phyloP scores from a whole-genome alignment of 2,797 vertebrate species.

The Coracias cyanogaster region DNA sequence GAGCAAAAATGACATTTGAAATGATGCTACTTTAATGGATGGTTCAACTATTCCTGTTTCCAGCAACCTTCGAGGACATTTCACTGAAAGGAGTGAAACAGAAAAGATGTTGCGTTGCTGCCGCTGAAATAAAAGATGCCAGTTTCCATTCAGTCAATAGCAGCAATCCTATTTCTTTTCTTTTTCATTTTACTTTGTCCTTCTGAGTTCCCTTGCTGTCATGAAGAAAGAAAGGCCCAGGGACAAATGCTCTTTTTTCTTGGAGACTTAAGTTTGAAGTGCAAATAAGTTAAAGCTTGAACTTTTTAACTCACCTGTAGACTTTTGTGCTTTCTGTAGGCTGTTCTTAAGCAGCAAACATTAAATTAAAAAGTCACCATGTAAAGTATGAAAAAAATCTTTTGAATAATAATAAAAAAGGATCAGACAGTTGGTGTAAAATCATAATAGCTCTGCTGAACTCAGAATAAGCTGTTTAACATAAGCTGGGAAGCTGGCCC shows the following conservation, averaged over 20 bases:
- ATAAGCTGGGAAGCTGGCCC: neutral
- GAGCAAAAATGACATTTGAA: neutral
- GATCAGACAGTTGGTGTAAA: neutral
- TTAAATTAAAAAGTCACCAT: neutral
- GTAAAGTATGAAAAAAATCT: neutral
- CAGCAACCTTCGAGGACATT: neutral
- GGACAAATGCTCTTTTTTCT: slow-evolving; percentile 19
- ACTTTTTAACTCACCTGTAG: neutral
- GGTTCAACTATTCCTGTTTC: neutral
- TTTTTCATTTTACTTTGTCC: slow-evolving; percentile 34
- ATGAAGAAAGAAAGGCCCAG: neutral
- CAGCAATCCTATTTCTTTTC: neutral
- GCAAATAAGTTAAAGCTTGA: neutral
- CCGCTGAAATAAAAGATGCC: slow-evolving; percentile 55
- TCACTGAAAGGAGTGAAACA: slow-evolving; percentile 10
- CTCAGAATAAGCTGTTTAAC: neutral
- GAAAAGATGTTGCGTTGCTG: slow-evolving; percentile 6
- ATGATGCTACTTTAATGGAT: neutral
- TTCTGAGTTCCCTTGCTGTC: slow-evolving; percentile 41
- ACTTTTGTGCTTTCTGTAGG: neutral
- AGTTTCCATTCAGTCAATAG: slow-evolving; percentile 16
- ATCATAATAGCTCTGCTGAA: neutral
- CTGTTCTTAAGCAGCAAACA: neutral
- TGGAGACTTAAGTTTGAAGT: neutral
- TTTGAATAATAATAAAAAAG: neutral